phyloP scores from a whole-genome alignment of 2,797 vertebrate species.

The Pangasius krempfi region DNA sequence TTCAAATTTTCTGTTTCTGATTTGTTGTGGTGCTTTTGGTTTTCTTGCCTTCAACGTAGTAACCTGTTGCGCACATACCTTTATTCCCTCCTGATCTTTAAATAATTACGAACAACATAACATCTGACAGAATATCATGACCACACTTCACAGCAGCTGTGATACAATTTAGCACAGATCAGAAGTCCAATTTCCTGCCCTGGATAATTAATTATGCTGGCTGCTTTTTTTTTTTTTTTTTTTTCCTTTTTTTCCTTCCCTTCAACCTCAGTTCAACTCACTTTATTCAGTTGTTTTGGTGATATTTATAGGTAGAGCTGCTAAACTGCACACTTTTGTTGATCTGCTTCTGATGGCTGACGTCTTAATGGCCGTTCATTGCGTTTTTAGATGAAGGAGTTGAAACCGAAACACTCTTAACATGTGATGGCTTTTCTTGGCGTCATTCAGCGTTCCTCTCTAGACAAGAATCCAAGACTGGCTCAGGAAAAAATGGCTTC shows the following conservation, averaged over 20 bases:
- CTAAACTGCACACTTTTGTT: constrained; percentile 41
- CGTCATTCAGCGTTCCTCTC: neutral
- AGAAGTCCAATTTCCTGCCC: constrained; percentile 44
- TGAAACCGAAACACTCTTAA: neutral
- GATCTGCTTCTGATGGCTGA: constrained; percentile 19
- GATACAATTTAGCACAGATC: constrained; percentile 10
- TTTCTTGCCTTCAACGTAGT: neutral
- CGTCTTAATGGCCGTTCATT: neutral
- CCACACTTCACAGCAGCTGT: constrained; percentile 10
- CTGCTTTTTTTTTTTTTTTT: neutral
- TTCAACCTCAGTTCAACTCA: neutral
- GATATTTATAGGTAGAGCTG: constrained; percentile 27
- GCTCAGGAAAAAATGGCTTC: neutral
- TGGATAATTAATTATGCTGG: constrained; percentile 30
- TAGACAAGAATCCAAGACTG: constrained; percentile 7
- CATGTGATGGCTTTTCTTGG: constrained; percentile 46
- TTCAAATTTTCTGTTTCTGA: neutral
- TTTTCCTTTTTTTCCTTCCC: neutral
- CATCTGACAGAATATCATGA: neutral
- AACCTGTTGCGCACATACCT: too few relatives aligned
- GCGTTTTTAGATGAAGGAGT: neutral
- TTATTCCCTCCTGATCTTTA: neutral
- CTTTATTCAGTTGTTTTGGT: too few relatives aligned
- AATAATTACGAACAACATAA: neutral
- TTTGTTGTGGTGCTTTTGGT: neutral